Evolutionary conservation across 2,797 vertebrate genomes (phyloP).

Genomic region (Channa striata): DNA sequence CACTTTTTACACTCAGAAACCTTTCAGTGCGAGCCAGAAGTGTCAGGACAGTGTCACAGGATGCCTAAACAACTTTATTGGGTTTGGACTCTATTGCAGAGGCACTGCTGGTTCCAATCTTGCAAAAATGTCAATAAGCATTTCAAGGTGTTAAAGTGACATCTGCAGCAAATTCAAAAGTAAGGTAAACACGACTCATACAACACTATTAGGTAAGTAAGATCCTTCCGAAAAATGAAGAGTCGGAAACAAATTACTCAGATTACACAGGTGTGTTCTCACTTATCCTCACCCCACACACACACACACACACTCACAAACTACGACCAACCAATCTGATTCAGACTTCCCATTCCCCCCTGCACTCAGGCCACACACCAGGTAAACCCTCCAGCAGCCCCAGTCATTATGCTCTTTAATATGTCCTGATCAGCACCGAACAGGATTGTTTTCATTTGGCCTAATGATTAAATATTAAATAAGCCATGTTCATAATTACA

Average conservation of each 20-base stretch:
- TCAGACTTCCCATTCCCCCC: slow-evolving; percentile 23
- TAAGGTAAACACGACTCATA: slow-evolving; percentile 27
- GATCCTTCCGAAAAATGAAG: slow-evolving; percentile 19
- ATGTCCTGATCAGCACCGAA: slow-evolving; percentile 63
- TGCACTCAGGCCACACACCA: slow-evolving; percentile 53
- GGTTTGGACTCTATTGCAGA: slow-evolving; percentile 39
- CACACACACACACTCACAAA: slow-evolving; percentile 19
- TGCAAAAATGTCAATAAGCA: slow-evolving; percentile 35
- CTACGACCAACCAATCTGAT: slow-evolving; percentile 22
- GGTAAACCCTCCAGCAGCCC: slow-evolving; percentile 51
- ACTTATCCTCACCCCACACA: slow-evolving; percentile 7
- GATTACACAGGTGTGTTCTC: slow-evolving; percentile 28
- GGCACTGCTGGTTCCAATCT: slow-evolving; percentile 34
- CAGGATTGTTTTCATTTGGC: slow-evolving; percentile 73
- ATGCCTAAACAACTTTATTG: slow-evolving; percentile 65
- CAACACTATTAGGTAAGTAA: slow-evolving; percentile 11
- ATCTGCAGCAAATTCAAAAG: slow-evolving; percentile 8
- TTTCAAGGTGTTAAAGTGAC: slow-evolving; percentile 23
- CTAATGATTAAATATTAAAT: slow-evolving; percentile 82
- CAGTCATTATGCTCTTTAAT: slow-evolving; percentile 69
- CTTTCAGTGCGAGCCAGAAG: slow-evolving; percentile 62
- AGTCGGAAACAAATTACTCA: slow-evolving; percentile 32
- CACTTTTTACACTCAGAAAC: slow-evolving; percentile 57
- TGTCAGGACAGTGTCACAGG: slow-evolving; percentile 69
- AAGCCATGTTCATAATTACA: slow-evolving; percentile 73